Evolutionary conservation across 2,888 invertebrate genomes (phyloP), one percentile per base, ranked within the genome.

Genomic region (Petrophora chlorosata): DNA sequence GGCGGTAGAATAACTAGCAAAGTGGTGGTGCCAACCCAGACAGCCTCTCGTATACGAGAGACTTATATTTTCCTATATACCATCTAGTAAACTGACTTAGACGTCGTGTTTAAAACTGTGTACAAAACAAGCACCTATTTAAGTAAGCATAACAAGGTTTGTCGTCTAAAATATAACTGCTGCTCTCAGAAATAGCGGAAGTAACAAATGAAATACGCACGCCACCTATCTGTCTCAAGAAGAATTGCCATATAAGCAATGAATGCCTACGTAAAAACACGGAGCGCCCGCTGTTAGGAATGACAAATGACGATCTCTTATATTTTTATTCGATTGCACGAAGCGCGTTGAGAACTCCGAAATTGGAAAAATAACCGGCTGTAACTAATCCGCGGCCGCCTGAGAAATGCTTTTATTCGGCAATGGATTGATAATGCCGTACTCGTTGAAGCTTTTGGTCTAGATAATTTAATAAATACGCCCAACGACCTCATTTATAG

Each of bases 291-390:
- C 44, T 53, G 50, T 51, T 54, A 52, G 51, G 53, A 50, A 53
- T 61, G 58, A 61, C 54, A 58, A 54, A 61, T 58, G 53, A 51
- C 42, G 50, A 58, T 52, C 53, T 54, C 53, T 50, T 53, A 48
- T 51, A 39, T 52, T 53, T 56, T 57, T 58, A 54, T 58, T 53
- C 44, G 52, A 56, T 56, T 51, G 40, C 50, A 48, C 47, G 42
- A n/a, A n/a, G 44, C 29, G 26, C 42, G 41, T 22, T 23, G 42
- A 38, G 44, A 40, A 42, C 34, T 32, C 32, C 8, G 23, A 39
- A 29, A 33, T 29, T 44, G 40, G 38, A 39, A 45, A 43, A 44
- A 43, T 40, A 30, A n/a, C 9, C 13, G 34, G 30, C n/a, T 15
- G n/a, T 12, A 29, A 14, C 35, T 17, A 9, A 29, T 14, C 26